A percentile compares a stretch with the other conserved stretches of the same genome.
These are phyloP conservation scores for Mystacides longicornis DNA, from an alignment of 2,888 invertebrate genomes.

Conservation along the genomic window DNA sequence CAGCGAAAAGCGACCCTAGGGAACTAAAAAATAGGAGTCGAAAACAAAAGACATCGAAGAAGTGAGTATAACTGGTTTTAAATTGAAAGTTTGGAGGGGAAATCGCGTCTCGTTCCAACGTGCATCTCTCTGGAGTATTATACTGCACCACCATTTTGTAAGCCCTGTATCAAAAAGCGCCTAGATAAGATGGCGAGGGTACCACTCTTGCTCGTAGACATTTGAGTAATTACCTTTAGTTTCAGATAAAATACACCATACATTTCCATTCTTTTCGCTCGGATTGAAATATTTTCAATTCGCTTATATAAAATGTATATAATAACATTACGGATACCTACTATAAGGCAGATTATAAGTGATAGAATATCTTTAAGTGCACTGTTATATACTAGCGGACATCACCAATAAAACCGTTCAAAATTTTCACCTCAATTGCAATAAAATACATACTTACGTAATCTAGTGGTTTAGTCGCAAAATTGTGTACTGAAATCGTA, in stretches of 20 bases:
- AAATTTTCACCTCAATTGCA: too few relatives aligned
- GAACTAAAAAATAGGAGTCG: too few relatives aligned
- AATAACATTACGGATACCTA: too few relatives aligned
- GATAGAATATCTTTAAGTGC: neutral
- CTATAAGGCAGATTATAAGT: neutral
- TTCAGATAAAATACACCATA: slow-evolving; percentile 13
- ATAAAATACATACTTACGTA: too few relatives aligned
- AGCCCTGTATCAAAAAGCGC: neutral
- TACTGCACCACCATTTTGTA: neutral
- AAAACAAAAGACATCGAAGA: too few relatives aligned
- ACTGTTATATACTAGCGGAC: too few relatives aligned
- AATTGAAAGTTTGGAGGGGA: too few relatives aligned
- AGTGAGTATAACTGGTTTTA: too few relatives aligned
- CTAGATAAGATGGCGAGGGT: neutral
- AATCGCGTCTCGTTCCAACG: neutral
- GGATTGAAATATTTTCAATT: slow-evolving; percentile 9
- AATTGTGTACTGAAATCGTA: too few relatives aligned
- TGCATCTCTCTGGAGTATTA: neutral
- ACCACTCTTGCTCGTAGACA: slow-evolving; percentile 4
- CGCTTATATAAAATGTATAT: neutral
- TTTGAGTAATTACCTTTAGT: slow-evolving; percentile 14
- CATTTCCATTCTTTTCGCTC: slow-evolving; percentile 11
- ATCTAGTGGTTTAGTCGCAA: too few relatives aligned
- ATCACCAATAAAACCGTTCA: too few relatives aligned
- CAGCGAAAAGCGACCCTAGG: too few relatives aligned